These are phyloP conservation scores for Apogon hyalosoma DNA, from an alignment of 2,797 vertebrate species.

Conservation along the genomic window DNA sequence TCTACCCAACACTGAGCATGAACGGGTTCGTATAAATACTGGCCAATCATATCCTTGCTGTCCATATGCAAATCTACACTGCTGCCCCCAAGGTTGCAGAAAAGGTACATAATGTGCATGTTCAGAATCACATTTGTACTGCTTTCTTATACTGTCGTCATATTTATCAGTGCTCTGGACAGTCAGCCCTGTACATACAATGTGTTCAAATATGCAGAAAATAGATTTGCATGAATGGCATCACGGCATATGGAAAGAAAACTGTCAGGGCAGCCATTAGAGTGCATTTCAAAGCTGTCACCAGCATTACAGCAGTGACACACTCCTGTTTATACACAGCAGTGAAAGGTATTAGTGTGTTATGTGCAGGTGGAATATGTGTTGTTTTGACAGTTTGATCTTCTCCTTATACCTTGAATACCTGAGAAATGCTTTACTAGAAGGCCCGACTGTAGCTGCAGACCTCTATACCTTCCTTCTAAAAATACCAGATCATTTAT, in stretches of 20 bases:
- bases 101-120: too few species aligned
- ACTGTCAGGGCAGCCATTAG: conserved; percentile 5
- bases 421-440: background rate
- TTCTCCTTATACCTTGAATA: background rate
- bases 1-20: too few species aligned
- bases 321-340: background rate
- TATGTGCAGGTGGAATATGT: background rate
- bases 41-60: too few species aligned
- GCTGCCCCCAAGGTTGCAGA: background rate
- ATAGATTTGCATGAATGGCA: conserved; percentile 1
- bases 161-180: background rate
- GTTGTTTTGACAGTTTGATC: conserved; percentile 1
- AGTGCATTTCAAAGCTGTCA: background rate
- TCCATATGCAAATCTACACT: too few species aligned
- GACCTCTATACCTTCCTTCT: background rate
- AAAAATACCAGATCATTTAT: conserved; percentile 13
- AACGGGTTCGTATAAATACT: too few species aligned
- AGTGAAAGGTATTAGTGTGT: background rate
- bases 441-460: background rate
- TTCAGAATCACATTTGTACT: too few species aligned
- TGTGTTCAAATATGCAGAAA: background rate
- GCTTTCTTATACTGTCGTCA: too few species aligned
- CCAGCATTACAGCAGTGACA: conserved; percentile 2
- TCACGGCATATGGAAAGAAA: background rate
- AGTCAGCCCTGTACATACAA: background rate